These are phyloP conservation scores for Coleophora flavipennella DNA, from an alignment of 2,888 invertebrate species.

Conservation along the genomic window DNA sequence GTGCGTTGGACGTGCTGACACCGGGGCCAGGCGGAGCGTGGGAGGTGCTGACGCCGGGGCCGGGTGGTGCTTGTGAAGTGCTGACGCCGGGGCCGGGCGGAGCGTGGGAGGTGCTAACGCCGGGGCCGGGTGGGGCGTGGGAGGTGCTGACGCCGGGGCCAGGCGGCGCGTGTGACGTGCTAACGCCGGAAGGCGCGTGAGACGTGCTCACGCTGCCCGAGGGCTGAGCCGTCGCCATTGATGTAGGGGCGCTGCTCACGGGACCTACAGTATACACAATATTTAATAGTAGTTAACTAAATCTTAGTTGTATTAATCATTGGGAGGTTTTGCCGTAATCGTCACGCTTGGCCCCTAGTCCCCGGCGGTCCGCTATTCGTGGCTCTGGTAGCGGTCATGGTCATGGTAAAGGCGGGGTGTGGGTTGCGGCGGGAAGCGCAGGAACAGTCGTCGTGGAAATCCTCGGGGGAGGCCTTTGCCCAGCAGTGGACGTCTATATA, in stretches of 20 bases:
- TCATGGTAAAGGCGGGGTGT: too few relatives aligned
- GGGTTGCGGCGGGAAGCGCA: too few relatives aligned
- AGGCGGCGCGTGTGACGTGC: constrained; percentile 45
- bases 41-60: constrained; percentile 22
- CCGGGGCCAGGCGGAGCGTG: constrained; percentile 26
- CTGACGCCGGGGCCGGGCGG: constrained; percentile 42
- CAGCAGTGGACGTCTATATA: too few relatives aligned
- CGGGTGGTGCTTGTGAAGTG: constrained; percentile 23
- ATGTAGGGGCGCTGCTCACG: constrained; percentile 18
- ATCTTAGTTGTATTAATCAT: too few relatives aligned
- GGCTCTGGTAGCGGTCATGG: too few relatives aligned
- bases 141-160: constrained; percentile 34
- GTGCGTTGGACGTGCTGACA: constrained; percentile 28
- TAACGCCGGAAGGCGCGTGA: constrained; percentile 31
- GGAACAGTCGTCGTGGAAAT: too few relatives aligned
- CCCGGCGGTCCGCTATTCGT: too few relatives aligned
- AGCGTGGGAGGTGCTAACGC: constrained; percentile 40
- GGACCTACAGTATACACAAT: constrained; percentile 16
- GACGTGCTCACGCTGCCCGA: constrained; percentile 30
- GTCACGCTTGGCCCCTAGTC: too few relatives aligned
- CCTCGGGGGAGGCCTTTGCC: too few relatives aligned
- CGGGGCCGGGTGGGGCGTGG: constrained; percentile 26
- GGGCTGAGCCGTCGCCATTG: constrained; percentile 16
- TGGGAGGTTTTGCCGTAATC: too few relatives aligned
- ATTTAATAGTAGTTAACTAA: too few relatives aligned